phyloP scores from a whole-genome alignment of 2,888 invertebrate species.

The Anthoptus insignis region DNA sequence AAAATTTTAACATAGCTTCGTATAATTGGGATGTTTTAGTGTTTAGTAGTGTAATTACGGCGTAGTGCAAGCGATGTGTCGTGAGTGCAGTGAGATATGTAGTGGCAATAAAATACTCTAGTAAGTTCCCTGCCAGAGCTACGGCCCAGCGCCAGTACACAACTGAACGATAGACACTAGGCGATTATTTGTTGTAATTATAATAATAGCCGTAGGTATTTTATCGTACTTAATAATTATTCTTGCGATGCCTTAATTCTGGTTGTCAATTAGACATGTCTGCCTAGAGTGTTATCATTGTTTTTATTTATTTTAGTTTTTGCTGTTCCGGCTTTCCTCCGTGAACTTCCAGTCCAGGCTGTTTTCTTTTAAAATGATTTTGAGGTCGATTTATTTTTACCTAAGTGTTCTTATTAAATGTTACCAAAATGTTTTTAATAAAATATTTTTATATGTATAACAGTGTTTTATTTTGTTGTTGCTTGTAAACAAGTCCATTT shows the following conservation, averaged over 20 bases:
- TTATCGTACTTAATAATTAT: slow-evolving; percentile 87
- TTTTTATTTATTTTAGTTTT: slow-evolving; percentile 84
- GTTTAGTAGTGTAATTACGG: slow-evolving; percentile 80
- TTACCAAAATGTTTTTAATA: slow-evolving; percentile 89
- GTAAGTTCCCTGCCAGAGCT: slow-evolving; percentile 70
- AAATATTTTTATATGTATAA: slow-evolving; percentile 87
- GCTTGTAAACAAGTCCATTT: slow-evolving; percentile 23
- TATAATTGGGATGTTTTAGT: slow-evolving; percentile 87
- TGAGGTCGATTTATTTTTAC: slow-evolving; percentile 88
- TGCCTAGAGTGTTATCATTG: slow-evolving; percentile 86
- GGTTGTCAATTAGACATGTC: slow-evolving; percentile 88
- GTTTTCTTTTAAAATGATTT: slow-evolving; percentile 88
- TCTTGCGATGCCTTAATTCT: slow-evolving; percentile 88
- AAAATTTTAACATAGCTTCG: slow-evolving; percentile 86
- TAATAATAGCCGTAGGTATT: slow-evolving; percentile 87
- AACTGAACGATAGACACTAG: slow-evolving; percentile 76
- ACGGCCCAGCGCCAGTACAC: slow-evolving; percentile 55
- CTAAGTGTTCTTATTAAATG: slow-evolving; percentile 89
- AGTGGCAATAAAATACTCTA: slow-evolving; percentile 86
- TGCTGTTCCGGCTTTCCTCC: slow-evolving; percentile 86
- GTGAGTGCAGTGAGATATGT: slow-evolving; percentile 66
- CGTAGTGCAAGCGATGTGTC: slow-evolving; percentile 81
- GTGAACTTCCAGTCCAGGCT: slow-evolving; percentile 87
- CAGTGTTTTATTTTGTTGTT: slow-evolving; percentile 54
- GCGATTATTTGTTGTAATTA: slow-evolving; percentile 85